These are phyloP conservation scores for Pimpla rufipes DNA, from an alignment of 2,888 invertebrate species.

Conservation along the genomic window DNA sequence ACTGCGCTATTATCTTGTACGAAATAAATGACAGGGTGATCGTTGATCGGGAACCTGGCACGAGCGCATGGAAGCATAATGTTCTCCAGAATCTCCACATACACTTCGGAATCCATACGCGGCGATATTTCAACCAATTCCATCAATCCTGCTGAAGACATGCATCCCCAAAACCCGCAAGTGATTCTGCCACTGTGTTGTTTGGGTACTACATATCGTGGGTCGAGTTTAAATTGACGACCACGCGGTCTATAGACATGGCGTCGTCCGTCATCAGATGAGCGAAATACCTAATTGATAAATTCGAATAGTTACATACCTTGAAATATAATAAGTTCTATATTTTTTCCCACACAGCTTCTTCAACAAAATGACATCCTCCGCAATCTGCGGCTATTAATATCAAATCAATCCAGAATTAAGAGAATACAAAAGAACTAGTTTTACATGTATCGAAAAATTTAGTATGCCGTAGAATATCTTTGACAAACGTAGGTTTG, in stretches of 20 bases:
- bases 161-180: constrained; percentile 60
- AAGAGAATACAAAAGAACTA: too few relatives aligned
- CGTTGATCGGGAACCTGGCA: constrained; percentile 41
- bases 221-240: not conserved
- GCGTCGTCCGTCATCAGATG: not conserved
- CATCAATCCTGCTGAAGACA: constrained; percentile 45
- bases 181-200: constrained; percentile 51
- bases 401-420: too few relatives aligned
- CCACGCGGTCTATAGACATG: not conserved
- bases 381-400: too few relatives aligned
- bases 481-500: too few relatives aligned
- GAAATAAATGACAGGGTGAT: constrained; percentile 41
- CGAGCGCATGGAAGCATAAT: constrained; percentile 56
- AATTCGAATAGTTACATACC: too few relatives aligned
- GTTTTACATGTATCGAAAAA: too few relatives aligned
- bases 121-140: constrained; percentile 24
- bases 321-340: too few relatives aligned
- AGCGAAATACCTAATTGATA: not conserved
- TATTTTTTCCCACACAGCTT: too few relatives aligned
- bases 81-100: constrained; percentile 56
- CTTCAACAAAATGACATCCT: too few relatives aligned
- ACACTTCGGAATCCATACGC: constrained; percentile 46
- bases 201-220: constrained; percentile 18
- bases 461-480: too few relatives aligned
- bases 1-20: constrained; percentile 68